A percentile compares a stretch with the other conserved stretches of the same genome.
Evolutionary conservation across 2,113 vertebrate species (phyloP).

Genomic region (Alces alces): DNA sequence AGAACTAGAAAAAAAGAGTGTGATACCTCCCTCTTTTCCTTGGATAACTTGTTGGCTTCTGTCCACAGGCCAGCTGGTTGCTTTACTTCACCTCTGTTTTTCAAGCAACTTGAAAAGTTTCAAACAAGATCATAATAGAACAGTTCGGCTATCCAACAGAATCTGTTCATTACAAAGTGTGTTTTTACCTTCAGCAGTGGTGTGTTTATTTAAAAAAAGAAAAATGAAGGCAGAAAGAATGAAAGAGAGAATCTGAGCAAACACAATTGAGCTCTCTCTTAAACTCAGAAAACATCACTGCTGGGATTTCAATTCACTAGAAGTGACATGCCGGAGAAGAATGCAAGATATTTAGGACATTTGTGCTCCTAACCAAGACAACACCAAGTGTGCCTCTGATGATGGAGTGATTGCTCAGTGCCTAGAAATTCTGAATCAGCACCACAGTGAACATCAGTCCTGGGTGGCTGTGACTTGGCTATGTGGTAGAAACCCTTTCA

Average conservation of each 20-base stretch:
- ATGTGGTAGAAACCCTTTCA: neutral
- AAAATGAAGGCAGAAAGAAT: neutral
- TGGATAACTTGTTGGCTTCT: neutral
- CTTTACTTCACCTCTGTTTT: neutral
- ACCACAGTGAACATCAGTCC: neutral
- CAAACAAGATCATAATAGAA: neutral
- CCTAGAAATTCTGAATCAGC: constrained; percentile 16
- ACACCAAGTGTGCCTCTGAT: neutral
- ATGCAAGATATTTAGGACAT: neutral
- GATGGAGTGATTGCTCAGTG: neutral
- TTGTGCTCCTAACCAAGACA: neutral
- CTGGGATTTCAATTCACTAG: neutral
- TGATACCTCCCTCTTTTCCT: neutral
- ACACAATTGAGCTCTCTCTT: neutral
- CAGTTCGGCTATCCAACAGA: neutral
- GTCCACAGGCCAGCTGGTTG: neutral
- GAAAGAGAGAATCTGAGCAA: neutral
- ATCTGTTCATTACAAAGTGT: neutral
- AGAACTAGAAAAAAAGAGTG: neutral
- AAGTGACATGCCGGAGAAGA: neutral
- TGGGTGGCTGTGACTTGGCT: neutral
- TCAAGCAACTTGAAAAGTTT: constrained; percentile 14
- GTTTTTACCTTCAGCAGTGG: neutral
- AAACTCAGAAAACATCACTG: neutral
- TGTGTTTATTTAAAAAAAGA: neutral